phyloP scores from a whole-genome alignment of 2,113 vertebrate species.

The Sylvilagus bachmani region DNA sequence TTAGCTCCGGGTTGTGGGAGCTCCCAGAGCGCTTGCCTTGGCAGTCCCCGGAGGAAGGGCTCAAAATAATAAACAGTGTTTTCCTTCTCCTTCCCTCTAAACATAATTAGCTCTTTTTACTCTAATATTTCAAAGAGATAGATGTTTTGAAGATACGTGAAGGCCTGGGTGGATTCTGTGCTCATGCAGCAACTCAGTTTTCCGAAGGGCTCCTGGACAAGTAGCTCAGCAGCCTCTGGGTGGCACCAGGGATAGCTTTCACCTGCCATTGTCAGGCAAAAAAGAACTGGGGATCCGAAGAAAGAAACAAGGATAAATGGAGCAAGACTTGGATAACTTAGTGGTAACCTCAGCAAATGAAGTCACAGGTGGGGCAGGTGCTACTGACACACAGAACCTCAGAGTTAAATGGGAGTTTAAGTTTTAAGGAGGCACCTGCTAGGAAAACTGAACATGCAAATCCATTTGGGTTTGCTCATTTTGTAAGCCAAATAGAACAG shows the following conservation, averaged over 20 bases:
- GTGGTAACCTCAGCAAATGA: background rate
- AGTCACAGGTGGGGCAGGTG: background rate
- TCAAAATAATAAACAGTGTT: constrained; percentile 60
- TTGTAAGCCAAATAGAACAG: background rate
- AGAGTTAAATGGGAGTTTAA: constrained; percentile 11
- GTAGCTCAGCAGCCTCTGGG: background rate
- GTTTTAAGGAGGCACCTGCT: background rate
- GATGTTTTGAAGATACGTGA: background rate
- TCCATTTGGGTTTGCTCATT: background rate
- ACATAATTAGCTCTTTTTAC: constrained; percentile 58
- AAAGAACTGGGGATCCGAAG: background rate
- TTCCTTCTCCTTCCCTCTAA: background rate
- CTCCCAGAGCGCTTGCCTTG: background rate
- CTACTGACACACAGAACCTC: background rate
- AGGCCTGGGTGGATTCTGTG: background rate
- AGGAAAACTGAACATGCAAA: background rate
- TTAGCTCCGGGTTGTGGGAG: constrained; percentile 30
- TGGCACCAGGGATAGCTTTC: background rate
- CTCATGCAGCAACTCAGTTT: background rate
- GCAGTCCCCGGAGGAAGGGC: constrained; percentile 43
- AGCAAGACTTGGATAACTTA: background rate
- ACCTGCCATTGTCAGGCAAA: background rate
- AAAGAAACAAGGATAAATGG: background rate
- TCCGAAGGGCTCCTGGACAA: background rate
- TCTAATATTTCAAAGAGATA: constrained; percentile 49